These are phyloP conservation scores for Cyclophora punctaria DNA, from an alignment of 2,888 invertebrate species.

Conservation along the genomic window DNA sequence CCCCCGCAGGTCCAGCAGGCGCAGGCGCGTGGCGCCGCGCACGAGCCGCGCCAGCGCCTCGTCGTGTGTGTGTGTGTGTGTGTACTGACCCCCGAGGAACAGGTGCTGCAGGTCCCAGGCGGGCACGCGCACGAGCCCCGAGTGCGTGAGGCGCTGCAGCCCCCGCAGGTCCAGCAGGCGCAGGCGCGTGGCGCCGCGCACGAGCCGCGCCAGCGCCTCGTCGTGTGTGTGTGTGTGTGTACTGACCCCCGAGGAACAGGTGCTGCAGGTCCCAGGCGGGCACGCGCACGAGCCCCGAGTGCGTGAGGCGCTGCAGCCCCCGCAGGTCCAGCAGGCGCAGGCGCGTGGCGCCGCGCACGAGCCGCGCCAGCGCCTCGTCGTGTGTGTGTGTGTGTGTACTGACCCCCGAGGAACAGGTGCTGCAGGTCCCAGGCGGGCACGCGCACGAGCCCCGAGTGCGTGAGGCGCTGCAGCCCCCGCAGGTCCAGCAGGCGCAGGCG, in stretches of 20 bases:
- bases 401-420: slow-evolving; percentile 88
- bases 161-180: slow-evolving; percentile 87
- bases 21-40: slow-evolving; percentile 83
- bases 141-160: slow-evolving; percentile 85
- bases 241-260: slow-evolving; percentile 84
- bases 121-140: slow-evolving; percentile 85
- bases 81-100: slow-evolving; percentile 80
- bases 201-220: slow-evolving; percentile 73
- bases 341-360: slow-evolving; percentile 85
- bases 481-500: slow-evolving; percentile 86
- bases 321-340: slow-evolving; percentile 86
- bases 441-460: slow-evolving; percentile 86
- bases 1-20: slow-evolving; percentile 86
- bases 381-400: background rate
- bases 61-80: no score
- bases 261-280: slow-evolving; percentile 92
- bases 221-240: no score
- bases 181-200: slow-evolving; percentile 84
- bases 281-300: slow-evolving; percentile 86
- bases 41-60: slow-evolving; percentile 77
- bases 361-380: slow-evolving; percentile 63
- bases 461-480: slow-evolving; percentile 85
- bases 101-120: slow-evolving; percentile 92
- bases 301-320: slow-evolving; percentile 85
- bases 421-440: slow-evolving; percentile 91